Evolutionary conservation across 2,888 invertebrate genomes (phyloP).

Genomic region (Lepidochitona cinerea): DNA sequence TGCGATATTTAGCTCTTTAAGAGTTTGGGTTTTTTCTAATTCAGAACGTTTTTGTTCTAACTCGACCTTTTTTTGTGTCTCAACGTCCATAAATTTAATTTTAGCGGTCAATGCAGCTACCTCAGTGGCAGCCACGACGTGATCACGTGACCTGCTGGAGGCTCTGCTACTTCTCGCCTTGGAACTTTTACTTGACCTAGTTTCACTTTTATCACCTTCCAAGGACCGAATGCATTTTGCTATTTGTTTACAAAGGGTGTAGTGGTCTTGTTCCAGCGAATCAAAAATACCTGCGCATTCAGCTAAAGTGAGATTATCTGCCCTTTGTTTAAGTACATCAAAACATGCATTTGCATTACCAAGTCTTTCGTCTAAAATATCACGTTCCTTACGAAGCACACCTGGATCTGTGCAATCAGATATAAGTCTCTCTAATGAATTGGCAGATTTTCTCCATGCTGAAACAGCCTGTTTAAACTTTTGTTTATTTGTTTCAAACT

Average conservation of each 20-base stretch:
- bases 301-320: not conserved
- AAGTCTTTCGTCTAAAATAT: not conserved
- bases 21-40: not conserved
- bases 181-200: not conserved
- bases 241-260: not conserved
- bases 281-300: not conserved
- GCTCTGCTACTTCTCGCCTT: not conserved
- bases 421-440: not conserved
- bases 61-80: slow-evolving; percentile 74
- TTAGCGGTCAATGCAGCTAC: not conserved
- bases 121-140: not conserved
- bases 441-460: not conserved
- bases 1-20: not conserved
- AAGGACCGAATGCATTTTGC: not conserved
- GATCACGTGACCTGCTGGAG: not conserved
- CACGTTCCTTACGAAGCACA: not conserved
- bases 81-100: not conserved
- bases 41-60: slow-evolving; percentile 73
- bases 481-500: not conserved
- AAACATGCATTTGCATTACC: too few species aligned
- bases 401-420: not conserved
- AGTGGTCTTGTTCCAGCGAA: not conserved
- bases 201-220: not conserved
- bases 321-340: too few species aligned
- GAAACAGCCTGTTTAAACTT: not conserved